Evolutionary conservation across 1,140 invertebrate genomes (phyloP), one percentile per base, ranked within the genome.

Genomic region (Episyrphus balteatus): DNA sequence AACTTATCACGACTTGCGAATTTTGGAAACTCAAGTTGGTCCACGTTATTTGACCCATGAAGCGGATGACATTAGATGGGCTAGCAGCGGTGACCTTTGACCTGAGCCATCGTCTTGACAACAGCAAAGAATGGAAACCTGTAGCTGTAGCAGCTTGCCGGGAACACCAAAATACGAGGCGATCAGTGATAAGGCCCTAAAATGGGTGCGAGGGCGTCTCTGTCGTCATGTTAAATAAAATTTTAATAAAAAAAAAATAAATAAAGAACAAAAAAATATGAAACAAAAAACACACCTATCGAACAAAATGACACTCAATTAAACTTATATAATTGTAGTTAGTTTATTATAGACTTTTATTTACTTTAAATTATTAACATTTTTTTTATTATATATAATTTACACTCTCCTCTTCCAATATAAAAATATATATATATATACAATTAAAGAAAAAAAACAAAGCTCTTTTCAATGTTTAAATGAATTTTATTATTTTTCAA

Each of bases 21-120:
- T 84, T 56, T 73, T 99, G 33, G 96, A 99, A 71, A 73, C 72
- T 14, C 78, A 85, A 63, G 85, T 96, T 11, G 84, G 83, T 32
- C 78, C 78, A 51, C 80, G 95, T 21, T 98, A 96, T 72, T 75
- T 98, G 49, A 98, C 95, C 30, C 93, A 98, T 61, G 87, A 95
- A 69, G 92, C 90, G 13, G 95, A 99, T 68, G 95, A 98, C 69
- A 80, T 82, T 17, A 79, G 92, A 43, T 98, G 93, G 92, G 79
- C 84, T 46, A 66, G 66, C 26, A 66, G 66, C 14, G 65, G 65
- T 51, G 63, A 66, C 47, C 67, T 73, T 54, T 68, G 67, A 54
- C 64, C 63, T 63, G 59, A 41, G 31, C 46, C 40, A 32, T 38
- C 45, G 38, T n/a, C 11, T 9, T 21, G 45, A 18, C 31, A 42